Percentiles rank a stretch among this genome's conserved stretches.
These are phyloP conservation scores for Orthonevra nobilis DNA, from an alignment of 2,888 invertebrate species.

Conservation along the genomic window DNA sequence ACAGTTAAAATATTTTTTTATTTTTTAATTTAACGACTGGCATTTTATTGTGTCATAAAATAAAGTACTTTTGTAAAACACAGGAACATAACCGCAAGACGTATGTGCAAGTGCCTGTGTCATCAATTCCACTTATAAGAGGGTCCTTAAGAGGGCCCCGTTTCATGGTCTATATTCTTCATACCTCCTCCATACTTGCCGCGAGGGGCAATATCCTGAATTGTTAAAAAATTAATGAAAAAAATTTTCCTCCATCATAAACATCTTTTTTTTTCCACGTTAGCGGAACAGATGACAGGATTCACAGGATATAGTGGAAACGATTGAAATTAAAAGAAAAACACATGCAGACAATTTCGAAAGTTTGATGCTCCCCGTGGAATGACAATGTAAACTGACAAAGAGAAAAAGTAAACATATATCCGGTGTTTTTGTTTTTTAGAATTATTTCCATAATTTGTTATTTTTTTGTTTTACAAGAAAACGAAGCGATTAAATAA, in stretches of 20 bases:
- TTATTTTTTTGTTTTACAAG: too few species aligned
- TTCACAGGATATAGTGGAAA: background rate
- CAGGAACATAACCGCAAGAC: conserved; percentile 23
- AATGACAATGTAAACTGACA: too few species aligned
- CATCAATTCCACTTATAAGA: conserved; percentile 33
- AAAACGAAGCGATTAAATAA: too few species aligned
- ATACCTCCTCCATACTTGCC: background rate
- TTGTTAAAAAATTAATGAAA: conserved; percentile 60
- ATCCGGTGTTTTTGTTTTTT: too few species aligned
- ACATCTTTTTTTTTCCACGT: conserved; percentile 12
- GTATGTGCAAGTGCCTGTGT: background rate
- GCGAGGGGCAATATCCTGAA: conserved; percentile 22
- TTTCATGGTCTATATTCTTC: too few species aligned
- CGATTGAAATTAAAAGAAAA: background rate
- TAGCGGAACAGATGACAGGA: conserved; percentile 2
- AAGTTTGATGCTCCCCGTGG: too few species aligned
- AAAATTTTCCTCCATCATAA: conserved; percentile 35
- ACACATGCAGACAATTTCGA: too few species aligned
- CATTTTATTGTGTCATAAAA: conserved; percentile 32
- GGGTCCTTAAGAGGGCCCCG: conserved; percentile 19
- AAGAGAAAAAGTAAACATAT: too few species aligned
- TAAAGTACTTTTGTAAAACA: conserved; percentile 11
- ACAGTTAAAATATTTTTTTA: background rate
- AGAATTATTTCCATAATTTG: too few species aligned
- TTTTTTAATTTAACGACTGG: conserved; percentile 31